Evolutionary conservation across 2,797 vertebrate genomes (phyloP), one percentile per base, ranked within the genome.

Genomic region (Fistularia commersonii): DNA sequence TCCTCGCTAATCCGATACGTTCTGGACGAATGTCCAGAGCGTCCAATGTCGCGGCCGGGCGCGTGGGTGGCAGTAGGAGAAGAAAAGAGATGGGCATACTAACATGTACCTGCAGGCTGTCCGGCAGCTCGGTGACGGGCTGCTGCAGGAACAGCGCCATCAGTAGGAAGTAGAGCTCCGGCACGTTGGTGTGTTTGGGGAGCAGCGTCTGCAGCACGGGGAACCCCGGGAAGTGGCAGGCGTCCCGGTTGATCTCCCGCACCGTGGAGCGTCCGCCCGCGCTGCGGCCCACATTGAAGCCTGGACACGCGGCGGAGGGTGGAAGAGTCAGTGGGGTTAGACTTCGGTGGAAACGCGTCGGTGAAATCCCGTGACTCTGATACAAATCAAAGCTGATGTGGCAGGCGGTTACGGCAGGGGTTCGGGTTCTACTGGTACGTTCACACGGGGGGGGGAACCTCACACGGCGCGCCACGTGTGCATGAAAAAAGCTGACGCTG

Each of bases 91-190:
- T 43, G 60, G 61, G 59, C 47, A 72, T 89, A 90, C 89, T 91
- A 69, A 92, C 94, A 94, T 93, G 93, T 94, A 98, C 96, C 95
- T 99, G 96, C 84, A 97, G 94, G 85, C 94, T 95, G 87, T 97
- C 96, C 8, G 97, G 97, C 90, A 99, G 92, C 81, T 97, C 94
- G 23, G 90, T 95, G 80, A 98, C 92, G 0, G 97, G 97, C 90
- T 99, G 96, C 86, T 99, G 97, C 61, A 99, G 90, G 83, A 99
- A 98, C 33, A 99, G 88, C 1, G 96, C 95, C 96, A 99, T 99
- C 57, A 99, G 93, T 73, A 99, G 91, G 77, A 99, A 98, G 83
- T 99, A 99, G 52, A 99, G 93, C 36, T 98, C 95, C 0, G 97
- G 96, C 9, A 98, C 97, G 0, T 95, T 98, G 6, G 96, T 99